Base-by-base conservation (phyloP, 1,140 invertebrate genomes). In the Dryas iulia region DNA sequence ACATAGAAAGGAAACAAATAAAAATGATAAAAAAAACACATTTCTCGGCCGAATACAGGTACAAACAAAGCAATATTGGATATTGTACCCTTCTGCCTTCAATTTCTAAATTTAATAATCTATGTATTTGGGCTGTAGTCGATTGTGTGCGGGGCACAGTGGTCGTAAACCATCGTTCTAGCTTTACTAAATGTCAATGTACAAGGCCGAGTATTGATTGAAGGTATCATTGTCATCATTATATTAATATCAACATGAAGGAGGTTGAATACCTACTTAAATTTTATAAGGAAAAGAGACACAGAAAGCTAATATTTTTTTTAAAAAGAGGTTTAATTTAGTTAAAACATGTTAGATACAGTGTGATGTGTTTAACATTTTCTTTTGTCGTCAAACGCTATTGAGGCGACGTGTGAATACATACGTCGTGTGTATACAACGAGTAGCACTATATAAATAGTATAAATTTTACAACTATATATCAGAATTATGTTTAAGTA, bases 161-260 rank as follows among this genome's bases (percentile, higher is more conserved):
- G 83, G 53, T 85, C 84, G 81, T 87, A 89, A 89, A 89, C 71
- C 82, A 86, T 82, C 71, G 78, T 75, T 82, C 76, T 65, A 79
- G 59, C 74, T 75, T 74, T 72, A 87, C 81, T 89, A 86, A 87
- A 86, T 86, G 84, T 89, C 86, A 87, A 83, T 82, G 80, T 81
- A 82, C 81, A 86, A 84, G 82, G 83, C 76, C 79, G 79, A 56
- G 67, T 72, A 74, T 77, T 71, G 3, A 28, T 14, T 28, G 10
- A 26, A 39, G 11, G 18, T 47, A 26, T 59, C n/a, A n/a, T 39
- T 39, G 33, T 39, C 35, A 18, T 14, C n/a, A 28, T 3, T 61
- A 28, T 61, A 47, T 14, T 39, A 14, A 4, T 39, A 7, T 4
- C n/a, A n/a, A n/a, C n/a, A n/a, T n/a, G n/a, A n/a, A n/a, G n/a